Conservation (phyloP, 2,797 vertebrate species). For the Micromesistius poutassou region DNA sequence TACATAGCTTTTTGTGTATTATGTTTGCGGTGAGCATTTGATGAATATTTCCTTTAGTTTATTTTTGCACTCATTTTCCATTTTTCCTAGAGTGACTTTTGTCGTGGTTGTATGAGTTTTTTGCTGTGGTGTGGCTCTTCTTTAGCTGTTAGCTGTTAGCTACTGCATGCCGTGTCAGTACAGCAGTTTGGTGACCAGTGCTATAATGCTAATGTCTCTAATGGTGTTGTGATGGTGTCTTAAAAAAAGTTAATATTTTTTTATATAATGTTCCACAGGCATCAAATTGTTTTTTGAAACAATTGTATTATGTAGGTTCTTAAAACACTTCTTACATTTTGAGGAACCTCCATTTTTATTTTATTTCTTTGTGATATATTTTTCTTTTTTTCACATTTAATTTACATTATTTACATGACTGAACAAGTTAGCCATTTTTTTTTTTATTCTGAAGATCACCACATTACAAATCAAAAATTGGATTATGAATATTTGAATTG, state of each 20-base stretch:
- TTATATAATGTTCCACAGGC: background rate
- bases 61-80: background rate
- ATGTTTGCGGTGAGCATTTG: background rate
- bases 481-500: background rate
- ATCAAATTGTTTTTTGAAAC: conserved; percentile 30
- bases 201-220: conserved; percentile 27
- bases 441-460: background rate
- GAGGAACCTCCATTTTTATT: conserved; percentile 25
- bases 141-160: conserved; percentile 4
- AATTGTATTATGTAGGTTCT: conserved; percentile 40
- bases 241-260: background rate
- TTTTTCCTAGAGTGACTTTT: background rate
- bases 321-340: conserved; percentile 31
- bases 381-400: conserved; percentile 34
- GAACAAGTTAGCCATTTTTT: background rate
- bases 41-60: conserved; percentile 23
- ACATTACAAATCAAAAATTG: background rate
- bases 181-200: background rate
- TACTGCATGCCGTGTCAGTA: background rate
- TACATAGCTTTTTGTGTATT: background rate
- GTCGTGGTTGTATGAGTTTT: background rate
- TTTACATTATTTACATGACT: background rate
- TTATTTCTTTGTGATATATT: no score
- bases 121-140: background rate
- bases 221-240: conserved; percentile 20